Percentiles rank a stretch among this genome's conserved stretches.
Evolutionary conservation across 2,113 vertebrate species (phyloP).

Genomic region (Rhabdornis inornatus): DNA sequence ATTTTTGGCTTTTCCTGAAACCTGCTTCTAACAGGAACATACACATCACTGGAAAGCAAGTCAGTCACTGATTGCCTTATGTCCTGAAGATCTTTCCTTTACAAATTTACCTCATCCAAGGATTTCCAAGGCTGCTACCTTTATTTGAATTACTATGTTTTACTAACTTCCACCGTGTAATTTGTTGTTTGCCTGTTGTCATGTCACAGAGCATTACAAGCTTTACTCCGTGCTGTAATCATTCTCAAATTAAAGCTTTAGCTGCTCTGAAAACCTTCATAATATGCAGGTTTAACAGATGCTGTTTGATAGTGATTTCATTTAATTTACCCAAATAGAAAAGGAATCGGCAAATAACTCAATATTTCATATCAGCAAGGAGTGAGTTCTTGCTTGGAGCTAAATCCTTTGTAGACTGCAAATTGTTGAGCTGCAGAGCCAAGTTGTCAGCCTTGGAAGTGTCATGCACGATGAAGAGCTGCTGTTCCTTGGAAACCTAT

Average conservation of each 20-base stretch:
- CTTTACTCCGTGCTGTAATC: not conserved
- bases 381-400: constrained; percentile 13
- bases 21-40: not conserved
- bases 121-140: constrained; percentile 14
- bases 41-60: not conserved
- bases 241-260: constrained; percentile 34
- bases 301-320: constrained; percentile 22
- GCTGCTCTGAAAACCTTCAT: not conserved
- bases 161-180: constrained; percentile 2
- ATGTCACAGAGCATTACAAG: constrained; percentile 5
- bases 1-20: constrained; percentile 18
- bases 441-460: constrained; percentile 17
- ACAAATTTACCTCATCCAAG: not conserved
- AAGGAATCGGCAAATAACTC: constrained; percentile 13
- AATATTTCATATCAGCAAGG: not conserved
- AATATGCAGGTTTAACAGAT: constrained; percentile 38
- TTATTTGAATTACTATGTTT: constrained; percentile 22
- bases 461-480: not conserved
- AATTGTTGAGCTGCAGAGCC: not conserved
- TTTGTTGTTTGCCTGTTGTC: constrained; percentile 50
- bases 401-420: constrained; percentile 28
- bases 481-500: constrained; percentile 17
- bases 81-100: not conserved
- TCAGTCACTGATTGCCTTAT: not conserved
- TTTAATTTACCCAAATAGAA: constrained; percentile 45